Percentiles rank a stretch among this genome's conserved stretches.
These are phyloP conservation scores for Geophilus truncorum DNA, from an alignment of 2,888 invertebrate genomes.

Conservation along the genomic window DNA sequence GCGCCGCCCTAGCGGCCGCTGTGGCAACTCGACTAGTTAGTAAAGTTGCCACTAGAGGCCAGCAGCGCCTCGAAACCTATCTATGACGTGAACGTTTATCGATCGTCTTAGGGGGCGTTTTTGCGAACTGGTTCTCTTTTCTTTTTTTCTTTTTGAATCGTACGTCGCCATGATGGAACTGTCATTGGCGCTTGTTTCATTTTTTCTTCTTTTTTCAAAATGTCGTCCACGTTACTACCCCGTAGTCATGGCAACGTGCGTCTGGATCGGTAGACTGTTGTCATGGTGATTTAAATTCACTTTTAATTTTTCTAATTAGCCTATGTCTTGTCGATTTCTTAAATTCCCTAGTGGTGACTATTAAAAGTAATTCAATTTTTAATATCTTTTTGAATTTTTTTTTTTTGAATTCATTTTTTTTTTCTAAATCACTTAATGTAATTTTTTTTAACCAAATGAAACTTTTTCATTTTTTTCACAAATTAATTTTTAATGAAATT, in stretches of 20 bases:
- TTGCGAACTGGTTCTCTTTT: slow-evolving; percentile 12
- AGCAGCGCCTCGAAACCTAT: background rate
- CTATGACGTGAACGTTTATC: background rate
- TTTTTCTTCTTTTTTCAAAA: slow-evolving; percentile 13
- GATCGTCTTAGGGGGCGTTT: slow-evolving; percentile 25
- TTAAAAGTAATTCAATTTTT: slow-evolving; percentile 8
- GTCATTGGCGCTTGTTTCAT: slow-evolving; percentile 13
- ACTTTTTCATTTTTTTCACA: background rate
- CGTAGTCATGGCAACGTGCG: slow-evolving; percentile 23
- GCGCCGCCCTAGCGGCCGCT: background rate
- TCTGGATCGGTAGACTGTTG: slow-evolving; percentile 21
- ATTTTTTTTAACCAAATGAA: background rate
- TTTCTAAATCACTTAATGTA: background rate
- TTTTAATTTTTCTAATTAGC: background rate
- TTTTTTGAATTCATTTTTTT: background rate
- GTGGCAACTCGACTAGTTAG: background rate
- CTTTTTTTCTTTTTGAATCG: background rate
- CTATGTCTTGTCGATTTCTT: background rate
- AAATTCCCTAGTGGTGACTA: slow-evolving; percentile 3
- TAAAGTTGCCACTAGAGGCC: background rate
- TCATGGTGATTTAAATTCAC: slow-evolving; percentile 12
- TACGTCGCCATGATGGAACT: slow-evolving; percentile 21
- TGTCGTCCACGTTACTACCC: slow-evolving; percentile 9
- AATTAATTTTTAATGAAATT: background rate
- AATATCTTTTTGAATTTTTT: background rate